Evolutionary conservation across 2,113 vertebrate species (phyloP).

Genomic region (Lophotis ruficrista): DNA sequence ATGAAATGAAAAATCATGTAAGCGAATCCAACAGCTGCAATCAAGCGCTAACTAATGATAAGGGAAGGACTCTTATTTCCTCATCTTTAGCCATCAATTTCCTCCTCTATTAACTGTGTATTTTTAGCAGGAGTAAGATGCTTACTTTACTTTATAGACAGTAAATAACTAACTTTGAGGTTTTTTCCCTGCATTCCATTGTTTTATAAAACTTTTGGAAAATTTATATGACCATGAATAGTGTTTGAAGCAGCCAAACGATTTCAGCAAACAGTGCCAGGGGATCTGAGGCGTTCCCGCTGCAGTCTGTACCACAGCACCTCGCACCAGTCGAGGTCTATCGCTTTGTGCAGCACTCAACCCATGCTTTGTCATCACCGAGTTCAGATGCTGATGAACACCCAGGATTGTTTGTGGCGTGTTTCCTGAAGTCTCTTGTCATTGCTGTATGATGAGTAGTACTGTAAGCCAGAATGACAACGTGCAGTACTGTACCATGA

Average conservation of each 20-base stretch:
- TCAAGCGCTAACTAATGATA: not conserved
- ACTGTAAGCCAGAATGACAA: not conserved
- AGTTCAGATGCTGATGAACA: not conserved
- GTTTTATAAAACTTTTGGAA: not conserved
- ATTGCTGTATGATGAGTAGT: not conserved
- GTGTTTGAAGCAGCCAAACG: not conserved
- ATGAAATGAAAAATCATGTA: not conserved
- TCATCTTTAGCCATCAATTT: not conserved
- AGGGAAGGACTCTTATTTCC: not conserved
- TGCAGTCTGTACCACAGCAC: fast-evolving
- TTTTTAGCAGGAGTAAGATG: not conserved
- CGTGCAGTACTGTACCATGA: fast-evolving
- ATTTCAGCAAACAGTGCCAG: not conserved
- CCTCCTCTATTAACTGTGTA: not conserved
- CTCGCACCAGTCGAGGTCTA: not conserved
- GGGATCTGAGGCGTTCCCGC: not conserved
- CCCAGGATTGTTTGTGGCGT: not conserved
- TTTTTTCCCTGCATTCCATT: not conserved
- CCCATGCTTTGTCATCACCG: not conserved
- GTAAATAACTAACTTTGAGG: not conserved
- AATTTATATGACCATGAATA: not conserved
- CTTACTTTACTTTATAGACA: not conserved
- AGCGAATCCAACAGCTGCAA: not conserved
- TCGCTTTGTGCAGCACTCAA: not conserved
- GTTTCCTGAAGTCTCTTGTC: not conserved